phyloP scores from a whole-genome alignment of 1,140 invertebrate species.

The Tetragnatha versicolor region DNA sequence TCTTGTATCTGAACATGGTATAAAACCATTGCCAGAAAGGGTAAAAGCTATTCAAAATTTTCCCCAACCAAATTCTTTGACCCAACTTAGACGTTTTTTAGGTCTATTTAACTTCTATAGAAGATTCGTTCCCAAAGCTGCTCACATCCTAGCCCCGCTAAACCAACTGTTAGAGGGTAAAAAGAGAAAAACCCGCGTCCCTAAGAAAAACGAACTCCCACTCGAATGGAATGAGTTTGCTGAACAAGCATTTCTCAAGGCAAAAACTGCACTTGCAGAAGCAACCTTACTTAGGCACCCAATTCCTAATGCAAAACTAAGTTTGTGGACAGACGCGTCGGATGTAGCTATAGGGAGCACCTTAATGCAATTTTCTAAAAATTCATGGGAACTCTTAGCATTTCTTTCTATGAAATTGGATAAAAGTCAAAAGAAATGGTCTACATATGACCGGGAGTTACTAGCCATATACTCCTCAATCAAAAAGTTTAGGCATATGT shows the following conservation, averaged over 20 bases:
- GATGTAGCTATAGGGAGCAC: conserved; percentile 12
- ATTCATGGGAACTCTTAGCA: conserved; percentile 59
- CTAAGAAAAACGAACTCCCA: conserved; percentile 46
- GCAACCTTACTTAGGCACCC: conserved; percentile 7
- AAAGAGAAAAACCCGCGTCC: not conserved
- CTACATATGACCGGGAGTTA: conserved; percentile 65
- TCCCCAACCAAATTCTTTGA: conserved; percentile 60
- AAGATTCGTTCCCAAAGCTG: conserved; percentile 29
- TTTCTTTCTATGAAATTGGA: conserved; percentile 64
- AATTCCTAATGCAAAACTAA: not conserved
- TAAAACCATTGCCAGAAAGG: conserved; percentile 2
- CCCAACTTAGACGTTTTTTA: conserved; percentile 61
- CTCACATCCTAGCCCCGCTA: not conserved
- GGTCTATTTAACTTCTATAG: conserved; percentile 64
- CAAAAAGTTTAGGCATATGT: conserved; percentile 64
- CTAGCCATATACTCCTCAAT: conserved; percentile 65
- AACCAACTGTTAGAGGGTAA: not conserved
- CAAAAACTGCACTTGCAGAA: conserved; percentile 4
- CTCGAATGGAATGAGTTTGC: conserved; percentile 39
- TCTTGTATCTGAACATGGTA: conserved; percentile 13
- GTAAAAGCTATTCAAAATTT: conserved; percentile 47
- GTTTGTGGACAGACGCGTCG: conserved; percentile 3
- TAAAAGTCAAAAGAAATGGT: conserved; percentile 61
- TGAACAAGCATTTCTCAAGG: conserved; percentile 9
- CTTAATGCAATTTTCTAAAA: not conserved